Evolutionary conservation across 2,797 vertebrate species (phyloP), one percentile per base, ranked within the genome.

Genomic region (Sparidentex hasta): DNA sequence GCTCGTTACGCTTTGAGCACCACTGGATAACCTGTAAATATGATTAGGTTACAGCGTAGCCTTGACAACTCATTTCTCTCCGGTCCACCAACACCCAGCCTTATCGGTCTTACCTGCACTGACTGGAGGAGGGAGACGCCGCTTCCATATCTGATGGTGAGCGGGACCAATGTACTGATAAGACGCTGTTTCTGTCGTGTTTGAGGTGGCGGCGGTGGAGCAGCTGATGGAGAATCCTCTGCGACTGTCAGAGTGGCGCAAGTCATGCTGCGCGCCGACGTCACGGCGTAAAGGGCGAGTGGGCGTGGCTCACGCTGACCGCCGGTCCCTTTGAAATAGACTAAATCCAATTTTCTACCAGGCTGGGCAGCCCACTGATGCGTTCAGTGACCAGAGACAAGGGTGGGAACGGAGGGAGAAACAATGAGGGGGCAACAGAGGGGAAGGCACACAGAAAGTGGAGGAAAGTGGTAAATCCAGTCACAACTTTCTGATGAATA

Each of bases 21-120:
- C 21, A 7, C 18, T 17, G 17, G 7, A 17, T 62, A 17, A 14
- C 13, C 4, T 5, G 21, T 14, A 11, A 44, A 18, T 27, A 25
- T 51, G 12, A 48, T 29, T 21, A 54, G 5, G 41, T 65, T 50
- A 43, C 41, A 33, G 11, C 1, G 66, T 20, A 73, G 56, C 61
- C 62, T 65, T 76, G 78, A 69, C 65, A 81, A 52, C 44, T 74
- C 33, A n/a, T 33, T 13, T 48, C 14, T 11, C 18, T 44, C 13
- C 23, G 2, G 2, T 23, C 14, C 27, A 20, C 61, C 38, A 38
- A 1, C 61, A 61, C 61, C 56, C 65, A 71, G 29, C 9, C n/a
- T 1, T 13, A 18, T 65, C 55, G 8, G 7, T 76, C 92, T 88
- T 95, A 95, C 95, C 95, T 95, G 93, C 87, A 82, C 44, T 65